Percentiles rank a stretch among this genome's conserved stretches.
phyloP scores from a whole-genome alignment of 2,888 invertebrate species.

The Luperina testacea region DNA sequence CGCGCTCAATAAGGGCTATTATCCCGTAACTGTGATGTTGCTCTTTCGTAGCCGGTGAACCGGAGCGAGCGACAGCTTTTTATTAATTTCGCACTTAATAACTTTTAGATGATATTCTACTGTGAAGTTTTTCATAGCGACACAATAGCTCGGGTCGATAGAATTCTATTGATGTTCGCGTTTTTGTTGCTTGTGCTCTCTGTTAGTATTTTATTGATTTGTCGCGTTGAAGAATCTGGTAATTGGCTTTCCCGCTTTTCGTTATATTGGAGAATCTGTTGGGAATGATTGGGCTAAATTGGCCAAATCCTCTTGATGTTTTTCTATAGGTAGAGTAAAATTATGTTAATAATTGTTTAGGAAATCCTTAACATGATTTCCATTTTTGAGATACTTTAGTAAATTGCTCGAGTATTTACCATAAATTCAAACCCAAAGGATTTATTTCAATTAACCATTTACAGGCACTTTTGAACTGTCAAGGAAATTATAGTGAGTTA shows the following conservation, averaged over 20 bases:
- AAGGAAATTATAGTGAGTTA: not conserved
- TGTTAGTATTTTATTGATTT: conserved; percentile 65
- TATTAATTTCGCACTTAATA: conserved; percentile 83
- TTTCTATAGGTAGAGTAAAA: not conserved
- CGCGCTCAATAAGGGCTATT: conserved; percentile 77
- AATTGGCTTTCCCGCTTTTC: conserved; percentile 53
- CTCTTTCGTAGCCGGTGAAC: conserved; percentile 78
- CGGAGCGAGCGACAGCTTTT: conserved; percentile 76
- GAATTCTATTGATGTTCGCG: conserved; percentile 58
- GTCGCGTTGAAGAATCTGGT: conserved; percentile 40
- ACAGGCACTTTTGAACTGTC: not conserved
- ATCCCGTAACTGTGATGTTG: conserved; percentile 72
- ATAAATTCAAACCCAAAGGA: not conserved
- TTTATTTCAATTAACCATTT: not conserved
- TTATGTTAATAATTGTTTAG: not conserved
- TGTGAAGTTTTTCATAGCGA: conserved; percentile 64
- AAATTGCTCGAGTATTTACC: not conserved
- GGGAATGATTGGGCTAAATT: conserved; percentile 23
- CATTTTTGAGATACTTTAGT: not conserved
- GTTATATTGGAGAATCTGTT: not conserved
- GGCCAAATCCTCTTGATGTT: conserved; percentile 31
- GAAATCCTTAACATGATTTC: not conserved
- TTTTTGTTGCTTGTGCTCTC: conserved; percentile 59
- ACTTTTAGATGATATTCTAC: conserved; percentile 64
- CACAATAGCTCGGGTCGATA: conserved; percentile 57